Percentiles rank a stretch among this genome's conserved stretches.
These are phyloP conservation scores for Sialis fuliginosa DNA, from an alignment of 2,888 invertebrate genomes.

Conservation along the genomic window DNA sequence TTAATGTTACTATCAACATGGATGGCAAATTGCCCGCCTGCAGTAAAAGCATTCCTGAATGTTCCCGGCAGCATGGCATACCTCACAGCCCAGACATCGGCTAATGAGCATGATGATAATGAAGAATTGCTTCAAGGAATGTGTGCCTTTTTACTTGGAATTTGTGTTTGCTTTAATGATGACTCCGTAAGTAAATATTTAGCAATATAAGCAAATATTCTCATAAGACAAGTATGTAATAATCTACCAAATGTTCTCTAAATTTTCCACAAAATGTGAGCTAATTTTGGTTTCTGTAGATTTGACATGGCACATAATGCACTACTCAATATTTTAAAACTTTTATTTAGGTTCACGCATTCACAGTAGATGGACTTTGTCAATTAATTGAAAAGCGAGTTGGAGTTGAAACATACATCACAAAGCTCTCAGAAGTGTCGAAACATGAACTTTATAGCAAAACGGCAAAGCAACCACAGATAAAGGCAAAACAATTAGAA, in stretches of 20 bases:
- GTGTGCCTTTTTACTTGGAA: conserved; percentile 81
- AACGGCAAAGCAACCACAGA: conserved; percentile 87
- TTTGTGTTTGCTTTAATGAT: conserved; percentile 81
- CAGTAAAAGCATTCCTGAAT: conserved; percentile 66
- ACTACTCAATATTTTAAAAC: too few species aligned
- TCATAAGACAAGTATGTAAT: too few species aligned
- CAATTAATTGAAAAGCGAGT: conserved; percentile 79
- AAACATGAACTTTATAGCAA: conserved; percentile 81
- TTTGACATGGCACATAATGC: too few species aligned
- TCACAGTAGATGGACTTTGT: conserved; percentile 59
- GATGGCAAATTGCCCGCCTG: conserved; percentile 67
- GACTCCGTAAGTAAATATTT: conserved; percentile 29
- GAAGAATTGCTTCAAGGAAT: conserved; percentile 61
- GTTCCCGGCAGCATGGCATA: conserved; percentile 70
- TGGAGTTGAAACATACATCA: conserved; percentile 72
- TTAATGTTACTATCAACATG: conserved; percentile 82
- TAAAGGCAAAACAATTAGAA: conserved; percentile 50
- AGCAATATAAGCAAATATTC: too few species aligned
- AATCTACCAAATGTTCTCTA: too few species aligned
- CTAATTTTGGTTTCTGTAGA: too few species aligned
- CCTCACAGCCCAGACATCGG: conserved; percentile 61
- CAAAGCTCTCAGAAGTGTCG: conserved; percentile 70
- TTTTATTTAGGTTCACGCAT: conserved; percentile 33
- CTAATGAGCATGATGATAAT: conserved; percentile 79
- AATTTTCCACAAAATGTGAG: too few species aligned